Evolutionary conservation across 2,797 vertebrate genomes (phyloP).

Genomic region (Acanthis flammea): DNA sequence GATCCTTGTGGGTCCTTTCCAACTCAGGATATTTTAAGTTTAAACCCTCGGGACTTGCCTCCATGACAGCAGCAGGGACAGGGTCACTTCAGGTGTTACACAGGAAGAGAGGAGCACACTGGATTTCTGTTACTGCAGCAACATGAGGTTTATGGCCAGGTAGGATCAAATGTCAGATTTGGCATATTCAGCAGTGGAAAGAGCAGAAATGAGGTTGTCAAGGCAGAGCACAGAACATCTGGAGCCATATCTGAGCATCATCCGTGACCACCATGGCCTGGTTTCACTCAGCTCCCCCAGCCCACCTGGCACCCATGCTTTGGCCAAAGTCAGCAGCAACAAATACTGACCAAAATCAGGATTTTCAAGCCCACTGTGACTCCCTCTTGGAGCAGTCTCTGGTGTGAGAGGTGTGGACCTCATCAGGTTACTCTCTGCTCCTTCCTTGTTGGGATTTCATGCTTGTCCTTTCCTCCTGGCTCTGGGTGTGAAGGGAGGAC

Average conservation of each 20-base stretch:
- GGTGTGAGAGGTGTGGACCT: fast-evolving
- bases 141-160: not conserved
- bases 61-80: not conserved
- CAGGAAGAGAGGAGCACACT: not conserved
- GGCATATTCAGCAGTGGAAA: not conserved
- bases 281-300: not conserved
- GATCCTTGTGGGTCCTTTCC: not conserved
- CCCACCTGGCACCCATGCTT: fast-evolving
- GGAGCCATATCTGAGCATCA: not conserved
- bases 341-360: not conserved
- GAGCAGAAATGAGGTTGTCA: not conserved
- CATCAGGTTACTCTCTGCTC: not conserved
- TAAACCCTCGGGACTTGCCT: not conserved
- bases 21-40: not conserved
- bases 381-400: not conserved
- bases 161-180: not conserved
- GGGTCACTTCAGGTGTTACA: not conserved
- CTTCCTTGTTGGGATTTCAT: not conserved
- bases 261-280: fast-evolving
- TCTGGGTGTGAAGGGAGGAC: fast-evolving
- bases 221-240: not conserved
- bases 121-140: not conserved
- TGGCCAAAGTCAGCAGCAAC: not conserved
- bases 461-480: not conserved
- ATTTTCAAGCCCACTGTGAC: not conserved